Evolutionary conservation across 2,797 vertebrate species (phyloP), one percentile per base, ranked within the genome.

Genomic region (Manis javanica): DNA sequence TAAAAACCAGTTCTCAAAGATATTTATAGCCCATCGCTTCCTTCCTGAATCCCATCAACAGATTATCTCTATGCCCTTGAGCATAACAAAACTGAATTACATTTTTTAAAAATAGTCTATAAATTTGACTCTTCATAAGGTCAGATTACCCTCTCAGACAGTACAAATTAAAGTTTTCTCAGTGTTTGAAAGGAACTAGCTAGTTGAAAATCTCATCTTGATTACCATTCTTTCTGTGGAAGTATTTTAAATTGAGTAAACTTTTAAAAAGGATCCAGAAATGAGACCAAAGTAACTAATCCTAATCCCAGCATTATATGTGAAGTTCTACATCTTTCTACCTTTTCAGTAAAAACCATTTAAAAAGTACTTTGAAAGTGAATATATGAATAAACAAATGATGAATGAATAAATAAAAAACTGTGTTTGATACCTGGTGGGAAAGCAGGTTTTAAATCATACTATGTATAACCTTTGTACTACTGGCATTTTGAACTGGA

Each of bases 1-100:
- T 82, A 91, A 97, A 95, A 95, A n/a, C 69, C 96, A 82, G 29
- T 77, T 87, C 34, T 87, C 82, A 53, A 77, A 90, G 53, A 94
- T 23, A 46, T 34, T 24, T 24, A 61, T 24, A 53, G 15, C 11
- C 5, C 29, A 59, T 39, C 34, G 61, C 34, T 71, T 49, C 24
- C 23, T 87, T 77, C 15, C 71, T n/a, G 66, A 93, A 64, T 55
- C 19, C 14, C 37, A 85, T 37, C 61, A 81, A 61, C 49, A 92
- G 81, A 85, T 55, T 34, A 46, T 61, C 19, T 79, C 29, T 68
- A 18, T 87, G 72, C 57, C 16, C 83, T 97, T 87, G 34, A 94
- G 85, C 5, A 75, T 86, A 95, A 91, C 63, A 87, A 68, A 95
- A 90, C 37, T 24, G 29, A 91, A 90, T 85, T 63, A 21, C 10